Evolutionary conservation across 1,140 invertebrate species (phyloP).

Genomic region (Apis mellifera): DNA sequence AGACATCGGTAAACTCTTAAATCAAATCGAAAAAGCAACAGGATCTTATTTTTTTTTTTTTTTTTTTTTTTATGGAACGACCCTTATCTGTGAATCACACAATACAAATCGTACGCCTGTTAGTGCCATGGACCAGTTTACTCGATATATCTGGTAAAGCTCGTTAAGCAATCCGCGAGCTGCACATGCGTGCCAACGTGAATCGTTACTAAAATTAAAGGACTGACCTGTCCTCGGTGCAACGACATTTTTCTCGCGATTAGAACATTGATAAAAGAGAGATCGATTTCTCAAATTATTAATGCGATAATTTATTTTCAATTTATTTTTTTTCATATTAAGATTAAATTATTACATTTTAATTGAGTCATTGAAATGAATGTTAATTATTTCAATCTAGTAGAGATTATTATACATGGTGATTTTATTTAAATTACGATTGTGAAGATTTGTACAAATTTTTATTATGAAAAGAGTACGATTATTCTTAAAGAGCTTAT

Average conservation of each 20-base stretch:
- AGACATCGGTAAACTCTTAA: background rate
- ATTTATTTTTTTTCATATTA: too few relatives aligned
- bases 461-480: too few relatives aligned
- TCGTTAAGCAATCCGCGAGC: conserved; percentile 48
- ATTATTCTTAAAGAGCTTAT: too few relatives aligned
- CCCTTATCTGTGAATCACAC: background rate
- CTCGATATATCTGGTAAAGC: conserved; percentile 32
- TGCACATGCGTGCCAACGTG: conserved; percentile 41
- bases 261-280: background rate
- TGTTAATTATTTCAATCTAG: too few relatives aligned
- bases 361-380: too few relatives aligned
- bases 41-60: too few relatives aligned
- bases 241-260: conserved; percentile 7
- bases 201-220: conserved; percentile 62
- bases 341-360: too few relatives aligned
- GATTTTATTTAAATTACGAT: too few relatives aligned
- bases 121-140: conserved; percentile 24
- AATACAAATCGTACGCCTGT: conserved; percentile 20
- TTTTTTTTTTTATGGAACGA: background rate
- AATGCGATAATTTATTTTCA: too few relatives aligned
- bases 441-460: too few relatives aligned
- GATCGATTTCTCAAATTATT: too few relatives aligned
- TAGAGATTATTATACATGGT: too few relatives aligned
- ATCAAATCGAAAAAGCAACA: background rate
- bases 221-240: conserved; percentile 12